Conservation (phyloP, 2,797 vertebrate genomes). For the Pseudopleuronectes americanus region DNA sequence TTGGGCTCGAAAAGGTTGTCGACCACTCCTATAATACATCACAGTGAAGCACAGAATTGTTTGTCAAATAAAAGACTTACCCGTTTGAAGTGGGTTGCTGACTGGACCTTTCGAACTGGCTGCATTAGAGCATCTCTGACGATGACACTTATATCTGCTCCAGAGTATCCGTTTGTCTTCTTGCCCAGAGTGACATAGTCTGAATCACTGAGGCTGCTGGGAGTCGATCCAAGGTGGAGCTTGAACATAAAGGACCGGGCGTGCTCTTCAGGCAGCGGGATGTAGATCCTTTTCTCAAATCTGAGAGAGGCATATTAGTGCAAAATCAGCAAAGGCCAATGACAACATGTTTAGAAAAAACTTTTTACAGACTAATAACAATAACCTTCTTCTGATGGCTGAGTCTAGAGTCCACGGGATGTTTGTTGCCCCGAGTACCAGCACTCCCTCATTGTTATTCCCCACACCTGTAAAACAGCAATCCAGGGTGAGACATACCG, state of each 20-base stretch:
- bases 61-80: slow-evolving; percentile 71
- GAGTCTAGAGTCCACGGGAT: slow-evolving; percentile 99
- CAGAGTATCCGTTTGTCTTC: slow-evolving; percentile 93
- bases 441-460: slow-evolving; percentile 95
- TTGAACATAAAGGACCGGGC: slow-evolving; percentile 95
- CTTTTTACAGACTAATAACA: not conserved
- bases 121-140: slow-evolving; percentile 99
- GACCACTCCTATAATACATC: not conserved
- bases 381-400: slow-evolving; percentile 96
- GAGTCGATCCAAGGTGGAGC: slow-evolving; percentile 92
- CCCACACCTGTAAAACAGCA: slow-evolving; percentile 88
- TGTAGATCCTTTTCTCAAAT: slow-evolving; percentile 99
- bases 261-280: slow-evolving; percentile 95
- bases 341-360: not conserved
- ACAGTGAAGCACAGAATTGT: not conserved
- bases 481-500: not conserved
- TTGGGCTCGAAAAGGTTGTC: too few species aligned
- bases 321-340: slow-evolving; percentile 35
- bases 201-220: slow-evolving; percentile 85
- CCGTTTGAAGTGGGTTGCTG: slow-evolving; percentile 96
- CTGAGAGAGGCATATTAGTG: slow-evolving; percentile 69
- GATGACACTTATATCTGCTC: slow-evolving; percentile 94
- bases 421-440: slow-evolving; percentile 99
- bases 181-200: slow-evolving; percentile 91
- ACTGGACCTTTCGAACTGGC: slow-evolving; percentile 97